phyloP scores from a whole-genome alignment of 2,797 vertebrate species.

The Cossypha heuglini region DNA sequence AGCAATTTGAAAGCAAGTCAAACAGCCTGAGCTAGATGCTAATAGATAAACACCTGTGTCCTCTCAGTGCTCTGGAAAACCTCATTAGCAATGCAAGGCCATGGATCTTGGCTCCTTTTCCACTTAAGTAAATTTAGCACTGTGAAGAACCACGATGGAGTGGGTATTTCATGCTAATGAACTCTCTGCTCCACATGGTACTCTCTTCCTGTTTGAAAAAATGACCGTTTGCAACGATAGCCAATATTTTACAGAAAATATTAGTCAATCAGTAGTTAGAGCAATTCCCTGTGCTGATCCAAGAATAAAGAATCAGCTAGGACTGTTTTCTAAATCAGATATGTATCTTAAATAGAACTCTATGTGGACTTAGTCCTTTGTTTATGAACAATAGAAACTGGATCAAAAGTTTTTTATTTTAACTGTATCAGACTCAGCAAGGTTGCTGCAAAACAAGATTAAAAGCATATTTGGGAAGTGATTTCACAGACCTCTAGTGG shows the following conservation, averaged over 20 bases:
- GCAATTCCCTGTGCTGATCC: background rate
- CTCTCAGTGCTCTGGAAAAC: conserved; percentile 5
- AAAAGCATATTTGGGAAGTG: background rate
- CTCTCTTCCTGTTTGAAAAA: background rate
- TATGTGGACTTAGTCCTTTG: background rate
- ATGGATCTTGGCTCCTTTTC: conserved; percentile 24
- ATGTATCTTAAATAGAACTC: background rate
- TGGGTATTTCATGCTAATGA: conserved; percentile 44
- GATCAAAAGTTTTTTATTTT: conserved; percentile 2
- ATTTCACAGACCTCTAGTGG: conserved; percentile 28
- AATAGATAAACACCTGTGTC: conserved; percentile 13
- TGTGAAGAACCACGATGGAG: background rate
- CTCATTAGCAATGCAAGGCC: conserved; percentile 40
- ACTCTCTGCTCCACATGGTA: background rate
- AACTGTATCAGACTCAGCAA: background rate
- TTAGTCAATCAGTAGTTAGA: background rate
- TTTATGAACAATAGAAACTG: background rate
- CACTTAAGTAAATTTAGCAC: conserved; percentile 42
- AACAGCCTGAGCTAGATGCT: background rate
- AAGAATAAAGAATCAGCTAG: background rate
- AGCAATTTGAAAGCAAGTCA: background rate
- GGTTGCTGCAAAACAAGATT: conserved; percentile 1
- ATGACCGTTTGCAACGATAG: background rate
- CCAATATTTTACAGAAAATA: background rate
- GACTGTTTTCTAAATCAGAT: background rate